These are phyloP conservation scores for Cerastis rubricosa DNA, from an alignment of 2,888 invertebrate genomes.

Conservation along the genomic window DNA sequence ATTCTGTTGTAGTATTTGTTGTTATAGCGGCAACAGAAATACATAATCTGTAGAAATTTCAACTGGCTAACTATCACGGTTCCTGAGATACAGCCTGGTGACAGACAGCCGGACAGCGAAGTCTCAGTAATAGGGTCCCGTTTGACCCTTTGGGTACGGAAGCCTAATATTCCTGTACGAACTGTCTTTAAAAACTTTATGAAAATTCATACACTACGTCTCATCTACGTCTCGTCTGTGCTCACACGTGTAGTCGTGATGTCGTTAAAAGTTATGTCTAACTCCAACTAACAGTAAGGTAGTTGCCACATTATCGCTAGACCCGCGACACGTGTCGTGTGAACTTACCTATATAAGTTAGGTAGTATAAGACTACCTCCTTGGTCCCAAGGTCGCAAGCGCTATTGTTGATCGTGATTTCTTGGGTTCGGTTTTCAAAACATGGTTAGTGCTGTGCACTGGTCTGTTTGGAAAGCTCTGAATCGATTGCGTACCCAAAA, in stretches of 20 bases:
- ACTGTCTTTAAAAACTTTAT: neutral
- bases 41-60: too few relatives aligned
- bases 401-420: neutral
- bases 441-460: neutral
- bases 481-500: too few relatives aligned
- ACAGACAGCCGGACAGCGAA: too few relatives aligned
- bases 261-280: slow-evolving; percentile 3
- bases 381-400: too few relatives aligned
- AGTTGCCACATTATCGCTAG: neutral
- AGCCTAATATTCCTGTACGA: neutral
- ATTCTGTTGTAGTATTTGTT: too few relatives aligned
- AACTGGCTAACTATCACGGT: too few relatives aligned
- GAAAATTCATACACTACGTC: neutral
- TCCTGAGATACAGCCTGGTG: too few relatives aligned
- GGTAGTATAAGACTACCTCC: neutral
- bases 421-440: neutral
- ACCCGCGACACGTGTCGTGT: neutral
- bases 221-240: too few relatives aligned
- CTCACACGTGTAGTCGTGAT: neutral
- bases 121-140: too few relatives aligned
- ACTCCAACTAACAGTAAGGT: slow-evolving; percentile 2
- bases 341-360: slow-evolving; percentile 4
- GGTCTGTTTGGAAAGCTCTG: too few relatives aligned
- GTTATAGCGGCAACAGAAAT: too few relatives aligned
- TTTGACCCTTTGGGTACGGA: too few relatives aligned